These are phyloP conservation scores for Aphis gossypii DNA, from an alignment of 1,140 invertebrate species.

Conservation along the genomic window DNA sequence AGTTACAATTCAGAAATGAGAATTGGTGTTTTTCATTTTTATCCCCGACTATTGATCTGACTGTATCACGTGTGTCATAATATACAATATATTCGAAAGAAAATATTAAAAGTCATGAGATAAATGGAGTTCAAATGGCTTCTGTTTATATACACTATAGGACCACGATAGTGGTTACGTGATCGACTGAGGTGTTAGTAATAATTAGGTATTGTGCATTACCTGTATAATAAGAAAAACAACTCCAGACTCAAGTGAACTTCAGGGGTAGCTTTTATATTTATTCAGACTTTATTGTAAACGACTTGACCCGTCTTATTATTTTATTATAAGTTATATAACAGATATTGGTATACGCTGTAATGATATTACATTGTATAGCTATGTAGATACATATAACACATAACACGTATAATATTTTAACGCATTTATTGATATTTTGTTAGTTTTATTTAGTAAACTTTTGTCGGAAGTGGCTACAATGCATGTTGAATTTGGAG, in stretches of 20 bases:
- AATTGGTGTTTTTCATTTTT: not conserved
- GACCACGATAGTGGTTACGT: not conserved
- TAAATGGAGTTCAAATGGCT: not conserved
- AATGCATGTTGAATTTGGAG: not conserved
- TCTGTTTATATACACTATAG: not conserved
- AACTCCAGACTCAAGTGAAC: not conserved
- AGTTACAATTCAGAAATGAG: not conserved
- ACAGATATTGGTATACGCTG: not conserved
- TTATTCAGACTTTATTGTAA: not conserved
- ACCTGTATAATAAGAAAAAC: not conserved
- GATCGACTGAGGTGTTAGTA: not conserved
- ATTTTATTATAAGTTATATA: not conserved
- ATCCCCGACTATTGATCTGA: not conserved
- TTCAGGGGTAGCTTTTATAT: not conserved
- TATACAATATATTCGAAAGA: not conserved
- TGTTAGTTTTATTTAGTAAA: not conserved
- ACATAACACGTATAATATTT: not conserved
- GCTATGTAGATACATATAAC: not conserved
- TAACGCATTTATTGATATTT: not conserved
- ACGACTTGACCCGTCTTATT: not conserved
- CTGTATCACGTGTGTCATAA: not conserved
- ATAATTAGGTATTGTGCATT: not conserved
- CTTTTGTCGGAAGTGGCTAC: not conserved
- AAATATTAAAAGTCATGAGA: not conserved
- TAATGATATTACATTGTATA: not conserved